phyloP scores from a whole-genome alignment of 2,888 invertebrate genomes.

The Cordylochernes scorpioides region DNA sequence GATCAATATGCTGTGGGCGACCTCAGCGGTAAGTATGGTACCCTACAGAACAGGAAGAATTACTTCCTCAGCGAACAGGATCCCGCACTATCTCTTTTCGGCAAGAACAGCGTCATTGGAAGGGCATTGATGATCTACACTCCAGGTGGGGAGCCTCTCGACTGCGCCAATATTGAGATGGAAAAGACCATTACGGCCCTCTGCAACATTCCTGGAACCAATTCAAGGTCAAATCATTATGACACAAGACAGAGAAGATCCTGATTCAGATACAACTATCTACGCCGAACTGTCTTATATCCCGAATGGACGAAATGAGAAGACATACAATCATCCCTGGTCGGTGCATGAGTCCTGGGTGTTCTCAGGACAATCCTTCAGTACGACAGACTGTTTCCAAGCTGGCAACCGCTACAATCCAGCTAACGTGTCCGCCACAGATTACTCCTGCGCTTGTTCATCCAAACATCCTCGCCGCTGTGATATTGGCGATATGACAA shows the following conservation, averaged over 20 bases:
- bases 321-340: constrained; percentile 33
- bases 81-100: constrained; percentile 51
- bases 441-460: constrained; percentile 45
- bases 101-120: constrained; percentile 45
- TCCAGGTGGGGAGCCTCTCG: constrained; percentile 8
- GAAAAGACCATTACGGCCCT: constrained; percentile 41
- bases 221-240: constrained; percentile 55
- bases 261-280: constrained; percentile 56
- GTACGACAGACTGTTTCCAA: constrained; percentile 6
- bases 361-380: constrained; percentile 5
- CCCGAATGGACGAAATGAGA: neutral
- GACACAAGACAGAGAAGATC: constrained; percentile 33
- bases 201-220: constrained; percentile 52
- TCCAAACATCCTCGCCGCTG: constrained; percentile 61
- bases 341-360: constrained; percentile 34
- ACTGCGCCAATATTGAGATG: constrained; percentile 23
- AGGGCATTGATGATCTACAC: constrained; percentile 43
- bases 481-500: constrained; percentile 63
- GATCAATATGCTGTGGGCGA: constrained; percentile 74
- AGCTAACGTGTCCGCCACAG: constrained; percentile 28
- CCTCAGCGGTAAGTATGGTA: constrained; percentile 44
- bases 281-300: constrained; percentile 33
- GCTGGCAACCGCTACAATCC: constrained; percentile 49
- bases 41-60: constrained; percentile 9
- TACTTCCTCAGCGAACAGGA: constrained; percentile 28